These are phyloP conservation scores for Synanthedon formicaeformis DNA, from an alignment of 2,888 invertebrate genomes.

Conservation along the genomic window DNA sequence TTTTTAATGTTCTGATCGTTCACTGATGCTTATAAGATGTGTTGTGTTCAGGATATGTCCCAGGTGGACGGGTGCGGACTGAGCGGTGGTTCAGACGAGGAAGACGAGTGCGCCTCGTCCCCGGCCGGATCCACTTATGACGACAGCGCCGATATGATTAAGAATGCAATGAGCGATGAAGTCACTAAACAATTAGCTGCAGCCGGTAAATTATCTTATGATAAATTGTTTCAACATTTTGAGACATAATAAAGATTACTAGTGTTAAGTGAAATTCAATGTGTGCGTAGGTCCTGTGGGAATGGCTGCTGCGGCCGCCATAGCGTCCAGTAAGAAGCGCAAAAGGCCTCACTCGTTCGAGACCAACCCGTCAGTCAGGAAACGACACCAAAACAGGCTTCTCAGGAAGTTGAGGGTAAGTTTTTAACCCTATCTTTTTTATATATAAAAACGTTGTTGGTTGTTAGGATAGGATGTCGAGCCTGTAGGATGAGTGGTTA, in stretches of 20 bases:
- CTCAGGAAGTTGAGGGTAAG: conserved; percentile 85
- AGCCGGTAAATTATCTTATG: conserved; percentile 77
- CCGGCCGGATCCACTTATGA: conserved; percentile 83
- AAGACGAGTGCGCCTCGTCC: conserved; percentile 87
- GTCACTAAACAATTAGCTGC: conserved; percentile 96
- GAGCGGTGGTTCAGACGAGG: conserved; percentile 75
- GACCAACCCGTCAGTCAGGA: conserved; percentile 95
- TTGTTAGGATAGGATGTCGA: no score
- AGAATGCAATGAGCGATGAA: conserved; percentile 89
- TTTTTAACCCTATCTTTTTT: no score
- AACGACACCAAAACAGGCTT: conserved; percentile 93
- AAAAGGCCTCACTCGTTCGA: conserved; percentile 96
- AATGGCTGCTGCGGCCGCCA: conserved; percentile 96
- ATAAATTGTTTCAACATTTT: neutral
- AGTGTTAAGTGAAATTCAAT: neutral
- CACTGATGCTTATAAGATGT: no score
- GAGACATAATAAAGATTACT: no score
- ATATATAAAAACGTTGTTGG: no score
- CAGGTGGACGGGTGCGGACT: conserved; percentile 66
- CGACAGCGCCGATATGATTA: conserved; percentile 83
- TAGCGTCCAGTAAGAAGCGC: conserved; percentile 94
- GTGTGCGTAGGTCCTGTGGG: conserved; percentile 83
- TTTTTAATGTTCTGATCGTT: no score
- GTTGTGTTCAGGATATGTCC: conserved; percentile 46
- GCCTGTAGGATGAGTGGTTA: no score